phyloP scores from a whole-genome alignment of 2,113 vertebrate species.

The Mormyrus iriodes region DNA sequence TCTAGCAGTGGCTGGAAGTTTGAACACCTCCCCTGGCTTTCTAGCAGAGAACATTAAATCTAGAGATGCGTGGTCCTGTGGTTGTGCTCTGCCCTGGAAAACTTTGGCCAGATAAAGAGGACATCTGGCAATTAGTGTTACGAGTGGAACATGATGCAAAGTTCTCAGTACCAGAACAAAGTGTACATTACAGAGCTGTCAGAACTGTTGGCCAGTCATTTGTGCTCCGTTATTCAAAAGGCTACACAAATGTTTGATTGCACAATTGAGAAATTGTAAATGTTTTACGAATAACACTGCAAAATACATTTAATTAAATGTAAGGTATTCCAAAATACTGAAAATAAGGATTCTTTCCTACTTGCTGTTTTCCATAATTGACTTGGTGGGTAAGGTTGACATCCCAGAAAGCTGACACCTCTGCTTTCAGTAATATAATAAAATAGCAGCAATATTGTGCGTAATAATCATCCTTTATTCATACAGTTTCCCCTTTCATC shows the following conservation, averaged over 20 bases:
- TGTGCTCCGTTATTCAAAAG: background rate
- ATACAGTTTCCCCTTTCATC: constrained; percentile 3
- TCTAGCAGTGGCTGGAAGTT: background rate
- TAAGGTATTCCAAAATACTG: background rate
- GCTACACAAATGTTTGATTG: background rate
- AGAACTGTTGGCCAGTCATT: constrained; percentile 9
- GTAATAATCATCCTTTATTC: constrained; percentile 2
- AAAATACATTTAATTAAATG: background rate
- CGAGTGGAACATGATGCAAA: constrained; percentile 14
- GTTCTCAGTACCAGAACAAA: background rate
- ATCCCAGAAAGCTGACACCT: background rate
- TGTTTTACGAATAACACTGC: background rate
- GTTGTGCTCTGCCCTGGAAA: background rate
- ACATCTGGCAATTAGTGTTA: constrained; percentile 11
- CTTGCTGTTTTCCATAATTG: background rate
- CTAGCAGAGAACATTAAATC: background rate
- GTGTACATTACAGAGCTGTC: background rate
- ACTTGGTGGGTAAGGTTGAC: background rate
- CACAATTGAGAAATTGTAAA: constrained; percentile 10
- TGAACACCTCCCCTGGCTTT: background rate
- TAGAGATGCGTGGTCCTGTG: background rate
- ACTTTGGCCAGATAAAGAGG: constrained; percentile 10
- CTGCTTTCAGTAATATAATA: background rate
- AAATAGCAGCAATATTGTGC: background rate
- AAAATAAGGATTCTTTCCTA: background rate